Base-by-base conservation (phyloP, 2,888 invertebrate species). In the Tachina lurida region DNA sequence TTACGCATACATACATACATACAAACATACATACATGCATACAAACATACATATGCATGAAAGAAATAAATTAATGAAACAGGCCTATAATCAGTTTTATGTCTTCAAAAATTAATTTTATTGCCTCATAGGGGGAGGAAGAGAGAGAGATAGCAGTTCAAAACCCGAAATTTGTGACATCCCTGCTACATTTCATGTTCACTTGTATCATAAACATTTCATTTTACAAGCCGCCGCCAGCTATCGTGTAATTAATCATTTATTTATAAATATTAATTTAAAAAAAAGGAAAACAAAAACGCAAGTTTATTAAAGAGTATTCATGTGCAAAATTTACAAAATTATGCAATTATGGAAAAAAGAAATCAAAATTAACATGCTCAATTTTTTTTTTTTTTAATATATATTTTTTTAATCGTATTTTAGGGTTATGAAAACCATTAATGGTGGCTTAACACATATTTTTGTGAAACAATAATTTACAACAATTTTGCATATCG, bases 311-410 rank as follows among this genome's bases (percentile, higher is more conserved):
- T 45, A 49, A 76, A 58, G 47, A 49, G 41, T 56, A 65, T 58
- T 49, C 75, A 70, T 82, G 54, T 67, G 77, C 76, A 65, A 77
- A 49, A 76, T 39, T 45, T 4, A 60, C 2, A 71, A 76, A 71
- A 71, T 71, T 77, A 84, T 84, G 79, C 70, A 76, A 84, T 62
- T 74, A 74, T 58, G 58, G 49, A 89, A 71, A 77, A 45, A 58
- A 31, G 31, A 31, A 54, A 54, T 43, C n/a, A 1, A 90, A 90
- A 89, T 89, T 22, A 68, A 54, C 74, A 74, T 75, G 75, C 82
- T 17, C 70, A 73, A 52, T 15, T 39, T 19, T 49, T 49, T n/a
- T 45, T 1, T 49, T 31, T 62, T 5, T 19, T 9, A 3, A n/a
- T n/a, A n/a, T n/a, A n/a, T n/a, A n/a, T n/a, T n/a, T 8, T 54